Evolutionary conservation across 2,888 invertebrate species (phyloP).

Genomic region (Hemistola chrysoprasaria): DNA sequence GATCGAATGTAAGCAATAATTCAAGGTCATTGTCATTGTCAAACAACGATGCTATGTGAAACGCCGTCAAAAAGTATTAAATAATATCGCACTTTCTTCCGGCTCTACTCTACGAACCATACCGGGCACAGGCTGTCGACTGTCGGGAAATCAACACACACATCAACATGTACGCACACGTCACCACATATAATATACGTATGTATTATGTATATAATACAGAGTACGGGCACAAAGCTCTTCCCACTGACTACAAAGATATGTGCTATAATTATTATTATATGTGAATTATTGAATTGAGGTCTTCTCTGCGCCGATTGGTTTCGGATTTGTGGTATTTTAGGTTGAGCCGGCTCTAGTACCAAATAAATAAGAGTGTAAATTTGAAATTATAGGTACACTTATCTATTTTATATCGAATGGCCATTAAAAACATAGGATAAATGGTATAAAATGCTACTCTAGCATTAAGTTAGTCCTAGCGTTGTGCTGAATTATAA

Average conservation of each 20-base stretch:
- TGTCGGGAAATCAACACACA: slow-evolving; percentile 79
- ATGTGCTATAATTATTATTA: slow-evolving; percentile 39
- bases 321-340: neutral
- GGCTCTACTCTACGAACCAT: slow-evolving; percentile 43
- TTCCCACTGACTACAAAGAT: slow-evolving; percentile 73
- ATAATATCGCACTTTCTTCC: slow-evolving; percentile 42
- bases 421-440: too few species aligned
- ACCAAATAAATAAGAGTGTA: too few species aligned
- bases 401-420: too few species aligned
- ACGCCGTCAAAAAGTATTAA: too few species aligned
- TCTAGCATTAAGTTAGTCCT: too few species aligned
- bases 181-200: slow-evolving; percentile 24
- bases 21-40: too few species aligned
- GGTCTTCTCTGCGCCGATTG: slow-evolving; percentile 9
- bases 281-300: neutral
- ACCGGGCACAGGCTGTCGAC: slow-evolving; percentile 49
- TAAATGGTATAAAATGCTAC: too few species aligned
- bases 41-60: too few species aligned
- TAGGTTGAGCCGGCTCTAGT: too few species aligned
- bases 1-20: too few species aligned
- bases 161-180: slow-evolving; percentile 43
- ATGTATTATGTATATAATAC: slow-evolving; percentile 35
- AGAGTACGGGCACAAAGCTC: slow-evolving; percentile 64
- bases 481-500: too few species aligned
- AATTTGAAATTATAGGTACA: too few species aligned